phyloP scores from a whole-genome alignment of 2,797 vertebrate species.

The Cheirogaleus major region DNA sequence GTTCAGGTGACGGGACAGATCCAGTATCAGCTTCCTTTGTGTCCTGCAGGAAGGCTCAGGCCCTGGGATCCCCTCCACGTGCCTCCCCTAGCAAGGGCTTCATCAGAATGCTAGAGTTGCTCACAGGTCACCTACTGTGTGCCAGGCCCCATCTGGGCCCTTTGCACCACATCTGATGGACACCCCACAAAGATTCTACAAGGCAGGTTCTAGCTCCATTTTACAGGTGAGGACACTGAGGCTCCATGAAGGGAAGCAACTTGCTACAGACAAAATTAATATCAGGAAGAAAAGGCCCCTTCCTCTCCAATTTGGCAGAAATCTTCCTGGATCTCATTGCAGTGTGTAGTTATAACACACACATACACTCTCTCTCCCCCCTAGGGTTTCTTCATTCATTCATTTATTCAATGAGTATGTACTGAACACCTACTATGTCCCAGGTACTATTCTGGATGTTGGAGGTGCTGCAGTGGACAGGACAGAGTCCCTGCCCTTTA shows the following conservation, averaged over 20 bases:
- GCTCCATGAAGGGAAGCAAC: neutral
- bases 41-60: constrained; percentile 61
- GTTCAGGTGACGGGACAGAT: constrained; percentile 71
- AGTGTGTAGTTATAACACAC: neutral
- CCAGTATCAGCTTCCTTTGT: constrained; percentile 76
- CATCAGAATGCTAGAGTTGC: neutral
- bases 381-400: neutral
- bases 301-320: neutral
- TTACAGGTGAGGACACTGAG: constrained; percentile 53
- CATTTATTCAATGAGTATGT: neutral
- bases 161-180: neutral
- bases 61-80: neutral
- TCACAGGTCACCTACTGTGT: neutral
- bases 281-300: neutral
- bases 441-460: neutral
- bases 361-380: neutral
- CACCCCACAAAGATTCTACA: neutral
- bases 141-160: neutral
- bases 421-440: neutral
- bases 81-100: neutral
- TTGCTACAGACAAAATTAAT: neutral
- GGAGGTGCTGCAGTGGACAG: neutral
- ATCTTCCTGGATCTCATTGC: neutral
- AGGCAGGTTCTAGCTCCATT: neutral
- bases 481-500: neutral